Evolutionary conservation across 2,113 vertebrate genomes (phyloP).

Genomic region (Choloepus hoffmanni): DNA sequence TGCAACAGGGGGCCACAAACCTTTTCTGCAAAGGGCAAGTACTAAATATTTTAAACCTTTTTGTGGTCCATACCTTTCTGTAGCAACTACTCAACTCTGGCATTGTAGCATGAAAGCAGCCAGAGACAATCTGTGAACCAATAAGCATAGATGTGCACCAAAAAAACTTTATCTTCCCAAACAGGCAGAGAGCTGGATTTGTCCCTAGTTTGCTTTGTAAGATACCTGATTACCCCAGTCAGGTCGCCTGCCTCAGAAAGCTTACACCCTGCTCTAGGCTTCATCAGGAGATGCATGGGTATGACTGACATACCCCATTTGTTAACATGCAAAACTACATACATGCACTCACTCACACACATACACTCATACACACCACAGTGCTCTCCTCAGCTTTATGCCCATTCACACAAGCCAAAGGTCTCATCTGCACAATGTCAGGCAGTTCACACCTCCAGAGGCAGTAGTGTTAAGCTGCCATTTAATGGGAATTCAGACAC

Average conservation of each 20-base stretch:
- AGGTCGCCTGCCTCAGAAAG: not conserved
- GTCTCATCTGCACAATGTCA: not conserved
- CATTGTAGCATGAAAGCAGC: not conserved
- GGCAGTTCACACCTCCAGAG: not conserved
- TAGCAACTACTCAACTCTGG: not conserved
- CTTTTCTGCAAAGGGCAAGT: not conserved
- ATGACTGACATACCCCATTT: not conserved
- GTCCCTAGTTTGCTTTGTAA: not conserved
- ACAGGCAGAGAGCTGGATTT: not conserved
- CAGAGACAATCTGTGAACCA: not conserved
- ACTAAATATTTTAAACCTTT: not conserved
- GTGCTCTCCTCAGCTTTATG: not conserved
- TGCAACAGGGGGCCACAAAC: not conserved
- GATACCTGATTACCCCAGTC: not conserved
- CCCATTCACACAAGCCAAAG: not conserved
- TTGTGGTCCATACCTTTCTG: not conserved
- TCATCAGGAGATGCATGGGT: not conserved
- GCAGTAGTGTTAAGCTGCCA: not conserved
- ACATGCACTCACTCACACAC: not conserved
- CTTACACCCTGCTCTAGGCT: not conserved
- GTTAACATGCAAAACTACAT: not conserved
- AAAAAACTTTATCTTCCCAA: not conserved
- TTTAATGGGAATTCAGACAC: not conserved
- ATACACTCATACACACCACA: not conserved
- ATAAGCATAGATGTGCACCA: not conserved